Base-by-base conservation (phyloP, 2,113 vertebrate species). In the Coptodon rendalli region DNA sequence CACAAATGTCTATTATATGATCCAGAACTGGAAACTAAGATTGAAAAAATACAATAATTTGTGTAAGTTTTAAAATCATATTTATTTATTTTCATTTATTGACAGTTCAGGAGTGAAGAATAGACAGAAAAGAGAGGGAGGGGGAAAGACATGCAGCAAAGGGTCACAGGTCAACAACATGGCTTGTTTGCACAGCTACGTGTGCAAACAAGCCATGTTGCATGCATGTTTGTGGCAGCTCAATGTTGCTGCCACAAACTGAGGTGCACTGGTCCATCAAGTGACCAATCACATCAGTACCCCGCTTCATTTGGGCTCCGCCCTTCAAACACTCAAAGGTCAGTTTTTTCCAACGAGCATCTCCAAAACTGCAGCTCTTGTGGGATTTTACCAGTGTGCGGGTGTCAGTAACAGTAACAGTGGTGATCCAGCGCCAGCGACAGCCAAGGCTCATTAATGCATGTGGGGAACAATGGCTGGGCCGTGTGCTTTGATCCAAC, bases 161-260 rank as follows among this genome's bases (percentile, higher is more conserved):
- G 54, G 54, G 22, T 57, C 54, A 57, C 22, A 57, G 12, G 24
- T 57, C 54, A 57, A 22, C 22, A 22, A 22, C 22, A 22, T 22
- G 22, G 22, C 22, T 22, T 22, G 22, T 22, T 22, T 22, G 22
- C 22, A 22, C 53, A 56, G 53, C 10, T 24, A 56, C n/a, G n/a
- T 0, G 0, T 54, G 10, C 53, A 54, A 54, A 54, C 0, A 54
- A 54, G 53, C 53, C 53, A 24, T 24, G n/a, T 54, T 24, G 53
- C n/a, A 54, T 54, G n/a, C 22, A 22, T 22, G 22, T 22, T 22
- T 22, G 22, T 22, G 22, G 22, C 22, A 22, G 52, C 52, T 22
- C 52, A 54, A 54, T 54, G n/a, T 54, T 54, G 1, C 53, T 54
- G 53, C 53, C 1, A 54, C 1, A 54, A 0, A 54, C 53, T 24